Base-by-base conservation (phyloP, 2,888 invertebrate genomes). In the Osmoderma eremita region DNA sequence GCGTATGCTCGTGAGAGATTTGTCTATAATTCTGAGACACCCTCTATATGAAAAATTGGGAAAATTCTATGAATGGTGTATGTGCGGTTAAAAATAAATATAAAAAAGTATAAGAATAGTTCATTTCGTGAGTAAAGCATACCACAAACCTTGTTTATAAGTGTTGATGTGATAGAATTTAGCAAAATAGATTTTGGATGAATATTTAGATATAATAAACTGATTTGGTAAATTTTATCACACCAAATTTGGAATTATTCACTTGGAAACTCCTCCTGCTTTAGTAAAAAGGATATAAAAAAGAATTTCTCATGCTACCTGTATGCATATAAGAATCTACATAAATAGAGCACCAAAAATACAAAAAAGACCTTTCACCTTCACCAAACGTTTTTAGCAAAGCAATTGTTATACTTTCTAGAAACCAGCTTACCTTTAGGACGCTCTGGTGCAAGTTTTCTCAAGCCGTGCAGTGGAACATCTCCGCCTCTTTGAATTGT, bases 401-500 rank as follows among this genome's bases (percentile, higher is more conserved):
- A 50, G n/a, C 20, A n/a, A 24, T 20, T 42, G 10, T 12, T 17
- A 17, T 12, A 15, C n/a, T 5, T 42, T 42, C 6, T 12, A 42
- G 42, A 42, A 2, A 1, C 22, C n/a, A 2, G 12, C 85, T 81
- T 83, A 91, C 91, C 91, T 87, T 89, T 91, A 18, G 90, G 90
- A 78, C 89, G 88, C 80, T 92, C 91, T 22, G 97, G 97, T 13
- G 94, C 95, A 15, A 91, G 91, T 78, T 97, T 97, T 49, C 97
- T 88, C 78, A 98, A 89, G 45, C 98, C 98, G 78, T 94, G 88
- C 8, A 95, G 85, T 0, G 98, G 98, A 1, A 97, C 95, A 82
- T 98, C 97, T 0, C 97, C 97, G 0, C 98, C 98, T 67, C 91
- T 91, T 79, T 97, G 97, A 65, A 98, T 88, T 71, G 89, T 90